phyloP scores from a whole-genome alignment of 1,140 invertebrate species.

The Monochamus saltuarius region DNA sequence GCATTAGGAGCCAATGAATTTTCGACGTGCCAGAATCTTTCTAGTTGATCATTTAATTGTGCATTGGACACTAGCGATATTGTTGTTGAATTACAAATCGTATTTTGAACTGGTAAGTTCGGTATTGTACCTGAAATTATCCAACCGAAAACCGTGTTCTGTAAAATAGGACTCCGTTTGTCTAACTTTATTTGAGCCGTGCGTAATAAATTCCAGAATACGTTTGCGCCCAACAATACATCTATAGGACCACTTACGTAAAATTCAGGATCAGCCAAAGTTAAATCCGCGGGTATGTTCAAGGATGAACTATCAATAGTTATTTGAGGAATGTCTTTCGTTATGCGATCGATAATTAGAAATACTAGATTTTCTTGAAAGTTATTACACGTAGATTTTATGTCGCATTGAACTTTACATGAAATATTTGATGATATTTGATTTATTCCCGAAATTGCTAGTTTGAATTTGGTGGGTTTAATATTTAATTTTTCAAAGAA shows the following conservation, averaged over 20 bases:
- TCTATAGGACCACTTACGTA: conserved; percentile 9
- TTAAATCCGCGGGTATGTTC: conserved; percentile 8
- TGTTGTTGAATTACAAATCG: neutral
- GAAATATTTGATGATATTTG: neutral
- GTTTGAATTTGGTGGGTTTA: conserved; percentile 1
- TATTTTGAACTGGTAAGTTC: neutral
- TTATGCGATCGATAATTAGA: conserved; percentile 13
- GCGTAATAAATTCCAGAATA: conserved; percentile 22
- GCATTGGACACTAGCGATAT: neutral
- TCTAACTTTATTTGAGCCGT: conserved; percentile 20
- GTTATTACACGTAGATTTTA: neutral
- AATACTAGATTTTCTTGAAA: conserved; percentile 3
- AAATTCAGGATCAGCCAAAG: conserved; percentile 7
- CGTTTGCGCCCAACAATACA: conserved; percentile 17
- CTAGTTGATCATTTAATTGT: neutral
- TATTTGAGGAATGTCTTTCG: conserved; percentile 1
- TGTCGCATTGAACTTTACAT: neutral
- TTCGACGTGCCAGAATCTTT: conserved; percentile 17
- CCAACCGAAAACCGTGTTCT: conserved; percentile 22
- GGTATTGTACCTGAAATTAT: conserved; percentile 14
- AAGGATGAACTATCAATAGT: conserved; percentile 2
- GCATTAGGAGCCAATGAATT: neutral
- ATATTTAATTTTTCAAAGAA: conserved; percentile 2
- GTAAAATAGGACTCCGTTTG: conserved; percentile 15
- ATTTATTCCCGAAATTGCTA: conserved; percentile 14